phyloP scores from a whole-genome alignment of 2,113 vertebrate species.

The Misgurnus anguillicaudatus region DNA sequence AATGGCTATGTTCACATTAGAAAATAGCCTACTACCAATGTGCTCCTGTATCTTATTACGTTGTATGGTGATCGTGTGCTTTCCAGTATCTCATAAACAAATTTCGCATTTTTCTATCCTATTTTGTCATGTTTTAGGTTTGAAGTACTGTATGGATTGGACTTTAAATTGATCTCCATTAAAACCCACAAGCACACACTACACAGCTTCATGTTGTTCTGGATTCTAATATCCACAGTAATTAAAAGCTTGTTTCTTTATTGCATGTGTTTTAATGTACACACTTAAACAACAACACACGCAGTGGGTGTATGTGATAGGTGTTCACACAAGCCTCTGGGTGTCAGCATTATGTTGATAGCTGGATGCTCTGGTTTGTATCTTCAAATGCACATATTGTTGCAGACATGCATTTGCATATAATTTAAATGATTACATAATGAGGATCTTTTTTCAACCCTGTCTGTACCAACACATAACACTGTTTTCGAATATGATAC shows the following conservation, averaged over 20 bases:
- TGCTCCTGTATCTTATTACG: too few species aligned
- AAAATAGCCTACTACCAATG: too few species aligned
- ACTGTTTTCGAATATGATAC: background rate
- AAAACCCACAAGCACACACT: background rate
- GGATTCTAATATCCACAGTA: constrained; percentile 41
- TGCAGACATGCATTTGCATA: constrained; percentile 7
- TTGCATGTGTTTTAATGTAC: constrained; percentile 39
- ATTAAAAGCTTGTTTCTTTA: constrained; percentile 37
- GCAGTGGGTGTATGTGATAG: background rate
- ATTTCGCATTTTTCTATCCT: too few species aligned
- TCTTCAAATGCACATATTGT: background rate
- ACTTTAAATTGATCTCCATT: background rate
- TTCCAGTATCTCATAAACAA: too few species aligned
- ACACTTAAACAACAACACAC: constrained; percentile 8
- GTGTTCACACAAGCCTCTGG: background rate
- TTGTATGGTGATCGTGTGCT: too few species aligned
- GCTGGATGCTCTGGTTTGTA: background rate
- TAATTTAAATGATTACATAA: constrained; percentile 29
- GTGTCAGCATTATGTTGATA: background rate
- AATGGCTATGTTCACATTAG: too few species aligned
- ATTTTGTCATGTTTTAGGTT: too few species aligned
- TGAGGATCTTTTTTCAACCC: background rate
- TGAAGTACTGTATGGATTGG: too few species aligned
- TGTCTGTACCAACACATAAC: constrained; percentile 15
- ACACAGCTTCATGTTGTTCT: background rate